phyloP scores from a whole-genome alignment of 1,140 invertebrate species.

The Meloidogyne chitwoodi region DNA sequence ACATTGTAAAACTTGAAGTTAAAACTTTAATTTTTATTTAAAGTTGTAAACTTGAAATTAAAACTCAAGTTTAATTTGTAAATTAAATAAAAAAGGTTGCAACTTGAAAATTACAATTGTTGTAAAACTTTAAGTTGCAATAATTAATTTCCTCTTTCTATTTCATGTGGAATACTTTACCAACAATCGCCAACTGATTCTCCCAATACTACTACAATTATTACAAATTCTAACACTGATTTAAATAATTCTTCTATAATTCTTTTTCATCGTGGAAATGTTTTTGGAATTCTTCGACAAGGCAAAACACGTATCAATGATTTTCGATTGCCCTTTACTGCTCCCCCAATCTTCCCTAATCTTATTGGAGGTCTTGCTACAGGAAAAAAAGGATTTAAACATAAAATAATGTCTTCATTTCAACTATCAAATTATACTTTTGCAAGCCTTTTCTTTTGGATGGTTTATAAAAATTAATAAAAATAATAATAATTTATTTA shows the following conservation, averaged over 20 bases:
- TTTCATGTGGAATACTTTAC: slow-evolving; percentile 9
- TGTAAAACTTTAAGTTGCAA: background rate
- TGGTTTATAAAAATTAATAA: slow-evolving; percentile 31
- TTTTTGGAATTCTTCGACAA: slow-evolving; percentile 57
- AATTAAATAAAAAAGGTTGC: background rate
- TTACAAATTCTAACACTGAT: background rate
- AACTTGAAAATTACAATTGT: background rate
- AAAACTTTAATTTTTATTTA: no score
- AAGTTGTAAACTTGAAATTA: no score
- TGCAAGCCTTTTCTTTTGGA: slow-evolving; percentile 57
- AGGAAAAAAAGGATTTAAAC: slow-evolving; percentile 13
- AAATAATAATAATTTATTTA: background rate
- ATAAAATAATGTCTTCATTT: slow-evolving; percentile 54
- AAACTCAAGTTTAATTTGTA: background rate
- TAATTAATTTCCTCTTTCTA: background rate
- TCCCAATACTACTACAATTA: background rate
- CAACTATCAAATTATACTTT: slow-evolving; percentile 57
- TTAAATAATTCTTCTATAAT: slow-evolving; percentile 32
- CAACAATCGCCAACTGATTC: background rate
- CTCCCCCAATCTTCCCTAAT: slow-evolving; percentile 25
- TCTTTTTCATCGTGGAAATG: slow-evolving; percentile 53
- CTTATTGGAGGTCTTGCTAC: slow-evolving; percentile 13
- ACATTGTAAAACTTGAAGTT: no score
- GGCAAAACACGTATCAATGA: slow-evolving; percentile 58
- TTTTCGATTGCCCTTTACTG: slow-evolving; percentile 54